Percentiles rank a stretch among this genome's conserved stretches.
phyloP scores from a whole-genome alignment of 1,140 invertebrate genomes.

The Asobara japonica region DNA sequence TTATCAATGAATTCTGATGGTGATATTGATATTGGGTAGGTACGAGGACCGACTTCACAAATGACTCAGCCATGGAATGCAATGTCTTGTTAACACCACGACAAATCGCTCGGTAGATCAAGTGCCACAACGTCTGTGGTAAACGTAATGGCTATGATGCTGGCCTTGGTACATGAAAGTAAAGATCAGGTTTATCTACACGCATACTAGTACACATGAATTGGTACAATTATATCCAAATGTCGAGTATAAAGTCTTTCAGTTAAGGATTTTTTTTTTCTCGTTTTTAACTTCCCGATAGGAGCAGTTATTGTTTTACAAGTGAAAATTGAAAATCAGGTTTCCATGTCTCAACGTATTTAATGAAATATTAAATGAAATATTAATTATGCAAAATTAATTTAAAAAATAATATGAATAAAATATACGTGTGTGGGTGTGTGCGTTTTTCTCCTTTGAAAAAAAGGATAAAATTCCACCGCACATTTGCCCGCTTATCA shows the following conservation, averaged over 20 bases:
- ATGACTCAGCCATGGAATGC: slow-evolving; percentile 25
- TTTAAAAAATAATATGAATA: no score
- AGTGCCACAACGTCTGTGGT: slow-evolving; percentile 50
- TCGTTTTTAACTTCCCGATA: no score
- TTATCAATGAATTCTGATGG: neutral
- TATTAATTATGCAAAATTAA: no score
- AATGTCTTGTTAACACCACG: slow-evolving; percentile 18
- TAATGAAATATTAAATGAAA: no score
- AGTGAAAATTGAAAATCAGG: no score
- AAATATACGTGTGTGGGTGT: no score
- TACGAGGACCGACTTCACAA: slow-evolving; percentile 10
- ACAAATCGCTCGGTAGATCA: slow-evolving; percentile 40
- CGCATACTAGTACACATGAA: slow-evolving; percentile 15
- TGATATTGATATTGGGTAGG: neutral
- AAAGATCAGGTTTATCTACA: slow-evolving; percentile 42
- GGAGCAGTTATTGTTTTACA: no score
- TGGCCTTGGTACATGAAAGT: slow-evolving; percentile 61
- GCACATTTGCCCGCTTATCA: no score
- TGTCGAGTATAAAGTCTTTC: slow-evolving; percentile 27
- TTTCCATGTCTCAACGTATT: no score
- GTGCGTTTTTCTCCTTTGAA: no score
- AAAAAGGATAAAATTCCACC: no score
- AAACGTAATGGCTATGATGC: slow-evolving; percentile 26
- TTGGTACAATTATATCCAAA: slow-evolving; percentile 25
- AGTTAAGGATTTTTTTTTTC: neutral